A percentile compares a stretch with the other conserved stretches of the same genome.
Evolutionary conservation across 2,797 vertebrate species (phyloP).

Genomic region (Semaprochilodus insignis): DNA sequence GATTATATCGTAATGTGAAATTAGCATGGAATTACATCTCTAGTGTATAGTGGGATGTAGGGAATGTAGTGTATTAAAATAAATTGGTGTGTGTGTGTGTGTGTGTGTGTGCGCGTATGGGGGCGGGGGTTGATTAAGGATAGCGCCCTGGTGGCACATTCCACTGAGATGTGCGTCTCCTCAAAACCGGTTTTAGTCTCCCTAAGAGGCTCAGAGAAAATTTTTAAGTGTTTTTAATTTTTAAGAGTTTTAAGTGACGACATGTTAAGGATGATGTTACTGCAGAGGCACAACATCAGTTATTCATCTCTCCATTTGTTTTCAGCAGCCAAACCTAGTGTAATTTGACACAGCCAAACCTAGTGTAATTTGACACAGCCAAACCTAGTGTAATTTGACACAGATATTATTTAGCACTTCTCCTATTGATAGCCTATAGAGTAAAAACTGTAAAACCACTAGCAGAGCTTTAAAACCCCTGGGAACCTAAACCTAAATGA

Average conservation of each 20-base stretch:
- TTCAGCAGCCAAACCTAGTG: not conserved
- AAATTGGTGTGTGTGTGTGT: not conserved
- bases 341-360: not conserved
- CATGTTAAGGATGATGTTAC: not conserved
- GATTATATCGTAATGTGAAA: too few relatives aligned
- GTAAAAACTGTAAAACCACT: not conserved
- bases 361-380: not conserved
- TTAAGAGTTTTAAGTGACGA: not conserved
- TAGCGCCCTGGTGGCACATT: conserved; percentile 56
- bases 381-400: not conserved
- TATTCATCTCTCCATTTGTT: not conserved
- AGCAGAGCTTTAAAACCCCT: too few relatives aligned
- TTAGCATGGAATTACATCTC: too few relatives aligned
- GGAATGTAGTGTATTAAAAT: not conserved
- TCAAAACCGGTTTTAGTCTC: not conserved
- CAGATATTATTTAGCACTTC: not conserved
- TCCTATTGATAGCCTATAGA: not conserved
- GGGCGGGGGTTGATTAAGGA: not conserved
- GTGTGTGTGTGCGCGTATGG: not conserved
- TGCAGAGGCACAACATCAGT: not conserved
- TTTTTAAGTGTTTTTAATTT: too few relatives aligned
- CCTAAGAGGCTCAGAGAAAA: not conserved
- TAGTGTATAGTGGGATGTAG: too few relatives aligned
- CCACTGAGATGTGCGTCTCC: conserved; percentile 34
- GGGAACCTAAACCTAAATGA: too few relatives aligned